A percentile compares a stretch with the other conserved stretches of the same genome.
phyloP scores from a whole-genome alignment of 2,888 invertebrate genomes.

The Mesopsocus fuscifrons region DNA sequence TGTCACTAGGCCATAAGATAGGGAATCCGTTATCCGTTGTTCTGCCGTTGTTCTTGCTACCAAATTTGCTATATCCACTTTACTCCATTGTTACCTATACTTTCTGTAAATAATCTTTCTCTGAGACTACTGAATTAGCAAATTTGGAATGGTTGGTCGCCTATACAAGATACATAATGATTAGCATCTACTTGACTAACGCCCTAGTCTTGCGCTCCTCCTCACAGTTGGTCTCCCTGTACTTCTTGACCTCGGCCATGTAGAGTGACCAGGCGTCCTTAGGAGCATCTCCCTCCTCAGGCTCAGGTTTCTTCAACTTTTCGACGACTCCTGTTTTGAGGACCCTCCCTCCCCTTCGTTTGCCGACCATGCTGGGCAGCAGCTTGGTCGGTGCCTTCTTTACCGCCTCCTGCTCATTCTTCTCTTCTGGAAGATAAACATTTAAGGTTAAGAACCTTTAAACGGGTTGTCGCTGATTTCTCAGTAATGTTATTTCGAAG shows the following conservation, averaged over 20 bases:
- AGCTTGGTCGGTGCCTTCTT: constrained; percentile 27
- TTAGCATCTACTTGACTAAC: constrained; percentile 73
- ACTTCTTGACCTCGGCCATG: constrained; percentile 83
- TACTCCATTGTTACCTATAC: no score
- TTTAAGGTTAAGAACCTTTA: no score
- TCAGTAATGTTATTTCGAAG: no score
- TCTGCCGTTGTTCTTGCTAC: no score
- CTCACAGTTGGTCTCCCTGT: constrained; percentile 80
- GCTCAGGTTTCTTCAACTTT: constrained; percentile 49
- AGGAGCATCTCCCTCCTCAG: constrained; percentile 30
- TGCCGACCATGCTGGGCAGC: constrained; percentile 43
- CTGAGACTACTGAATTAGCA: no score
- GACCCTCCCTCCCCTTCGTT: constrained; percentile 68
- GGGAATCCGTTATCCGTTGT: no score
- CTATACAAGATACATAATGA: no score
- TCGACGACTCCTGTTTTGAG: constrained; percentile 80
- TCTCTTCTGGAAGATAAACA: constrained; percentile 21
- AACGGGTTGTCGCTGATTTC: no score
- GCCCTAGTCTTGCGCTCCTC: constrained; percentile 77
- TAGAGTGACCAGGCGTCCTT: constrained; percentile 88
- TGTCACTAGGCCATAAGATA: no score
- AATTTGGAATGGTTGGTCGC: no score
- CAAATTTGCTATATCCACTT: no score
- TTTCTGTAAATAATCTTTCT: no score
- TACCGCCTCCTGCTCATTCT: constrained; percentile 23